Evolutionary conservation across 2,113 vertebrate genomes (phyloP).

Genomic region (Cebidichthys violaceus): DNA sequence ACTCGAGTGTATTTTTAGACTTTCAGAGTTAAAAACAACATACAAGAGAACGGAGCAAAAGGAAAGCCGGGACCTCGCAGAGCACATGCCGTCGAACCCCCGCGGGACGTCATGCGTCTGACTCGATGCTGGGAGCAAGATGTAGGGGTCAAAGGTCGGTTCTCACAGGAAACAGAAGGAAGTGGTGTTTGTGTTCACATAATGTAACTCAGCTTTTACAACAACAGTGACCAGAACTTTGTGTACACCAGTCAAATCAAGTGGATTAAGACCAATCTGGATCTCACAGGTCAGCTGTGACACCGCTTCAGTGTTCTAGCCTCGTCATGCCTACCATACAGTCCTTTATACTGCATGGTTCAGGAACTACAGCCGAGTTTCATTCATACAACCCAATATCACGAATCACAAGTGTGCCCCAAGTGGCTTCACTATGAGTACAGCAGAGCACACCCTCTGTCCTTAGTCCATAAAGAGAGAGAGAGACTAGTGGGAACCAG

Average conservation of each 20-base stretch:
- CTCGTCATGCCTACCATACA: not conserved
- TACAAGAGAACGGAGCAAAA: slow-evolving; percentile 67
- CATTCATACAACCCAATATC: not conserved
- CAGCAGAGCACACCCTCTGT: not conserved
- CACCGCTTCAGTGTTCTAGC: not conserved
- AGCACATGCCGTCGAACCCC: slow-evolving; percentile 55
- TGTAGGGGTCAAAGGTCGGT: slow-evolving; percentile 71
- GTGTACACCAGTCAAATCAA: not conserved
- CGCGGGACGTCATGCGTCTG: slow-evolving; percentile 69
- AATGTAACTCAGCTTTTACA: slow-evolving; percentile 49
- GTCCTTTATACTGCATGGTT: not conserved
- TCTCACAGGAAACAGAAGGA: slow-evolving; percentile 81
- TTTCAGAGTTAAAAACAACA: slow-evolving; percentile 72
- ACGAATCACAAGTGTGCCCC: not conserved
- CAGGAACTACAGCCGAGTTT: not conserved
- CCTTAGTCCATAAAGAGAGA: not conserved
- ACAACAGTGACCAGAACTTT: slow-evolving; percentile 24
- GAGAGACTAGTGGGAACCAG: not conserved
- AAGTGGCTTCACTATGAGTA: not conserved
- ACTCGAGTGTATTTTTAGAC: slow-evolving; percentile 78
- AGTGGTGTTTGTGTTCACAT: slow-evolving; percentile 76
- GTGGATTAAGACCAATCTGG: slow-evolving; percentile 8
- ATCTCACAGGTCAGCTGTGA: not conserved
- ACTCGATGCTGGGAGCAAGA: slow-evolving; percentile 73
- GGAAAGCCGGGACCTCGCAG: slow-evolving; percentile 71